A percentile compares a stretch with the other conserved stretches of the same genome.
Evolutionary conservation across 2,113 vertebrate genomes (phyloP).

Genomic region (Myanophis thanlyinensis): DNA sequence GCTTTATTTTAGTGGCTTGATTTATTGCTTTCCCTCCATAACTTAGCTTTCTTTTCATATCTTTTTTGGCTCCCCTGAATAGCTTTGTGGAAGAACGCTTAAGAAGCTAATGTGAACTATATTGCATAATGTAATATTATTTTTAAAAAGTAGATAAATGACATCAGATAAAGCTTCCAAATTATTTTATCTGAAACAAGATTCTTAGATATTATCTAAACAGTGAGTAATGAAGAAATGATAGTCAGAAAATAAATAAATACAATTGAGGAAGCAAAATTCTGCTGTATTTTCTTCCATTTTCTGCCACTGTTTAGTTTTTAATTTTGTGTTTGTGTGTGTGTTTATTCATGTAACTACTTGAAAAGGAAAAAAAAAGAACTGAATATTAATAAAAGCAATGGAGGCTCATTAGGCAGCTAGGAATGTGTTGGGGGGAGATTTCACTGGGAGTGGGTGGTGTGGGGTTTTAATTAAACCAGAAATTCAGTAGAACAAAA

Average conservation of each 20-base stretch:
- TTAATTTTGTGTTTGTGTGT: not conserved
- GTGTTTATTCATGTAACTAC: not conserved
- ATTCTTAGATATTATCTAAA: not conserved
- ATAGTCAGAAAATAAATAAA: not conserved
- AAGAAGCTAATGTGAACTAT: not conserved
- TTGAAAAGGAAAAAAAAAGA: not conserved
- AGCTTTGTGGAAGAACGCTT: not conserved
- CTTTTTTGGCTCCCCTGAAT: not conserved
- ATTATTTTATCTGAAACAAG: not conserved
- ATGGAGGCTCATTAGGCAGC: slow-evolving; percentile 5
- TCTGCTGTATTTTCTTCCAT: not conserved
- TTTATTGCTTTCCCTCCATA: not conserved
- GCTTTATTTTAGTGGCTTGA: not conserved
- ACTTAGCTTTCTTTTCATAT: not conserved
- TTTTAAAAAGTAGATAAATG: not conserved
- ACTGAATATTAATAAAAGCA: slow-evolving; percentile 19
- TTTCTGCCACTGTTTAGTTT: not conserved
- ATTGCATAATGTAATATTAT: not conserved
- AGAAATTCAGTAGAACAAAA: slow-evolving; percentile 19
- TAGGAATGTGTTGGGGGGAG: not conserved
- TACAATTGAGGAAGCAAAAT: not conserved
- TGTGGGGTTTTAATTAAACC: slow-evolving; percentile 19
- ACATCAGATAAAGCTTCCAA: not conserved
- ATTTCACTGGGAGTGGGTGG: not conserved
- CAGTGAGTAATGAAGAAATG: not conserved